Conservation (phyloP, 2,888 invertebrate species). For the Thelaira solivaga region DNA sequence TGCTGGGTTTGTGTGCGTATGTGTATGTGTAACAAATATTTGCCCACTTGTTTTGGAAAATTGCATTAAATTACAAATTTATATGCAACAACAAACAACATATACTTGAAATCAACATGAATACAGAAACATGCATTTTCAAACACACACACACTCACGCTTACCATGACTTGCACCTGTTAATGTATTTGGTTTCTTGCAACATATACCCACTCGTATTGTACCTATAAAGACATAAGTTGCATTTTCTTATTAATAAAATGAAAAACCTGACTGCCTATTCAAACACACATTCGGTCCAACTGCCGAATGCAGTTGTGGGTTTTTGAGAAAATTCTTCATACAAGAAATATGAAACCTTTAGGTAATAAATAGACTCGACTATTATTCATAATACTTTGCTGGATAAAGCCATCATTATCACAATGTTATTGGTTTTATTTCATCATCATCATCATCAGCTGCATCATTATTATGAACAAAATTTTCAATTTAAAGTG, state of each 20-base stretch:
- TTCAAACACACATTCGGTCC: neutral
- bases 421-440: conserved; percentile 38
- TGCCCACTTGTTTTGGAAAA: conserved; percentile 62
- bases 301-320: neutral
- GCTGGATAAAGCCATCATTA: conserved; percentile 14
- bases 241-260: conserved; percentile 13
- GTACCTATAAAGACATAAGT: too few species aligned
- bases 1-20: too few species aligned
- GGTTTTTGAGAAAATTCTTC: neutral
- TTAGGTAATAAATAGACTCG: conserved; percentile 43
- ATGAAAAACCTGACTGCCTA: too few species aligned
- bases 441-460: conserved; percentile 16
- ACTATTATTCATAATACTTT: conserved; percentile 3
- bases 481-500: too few species aligned
- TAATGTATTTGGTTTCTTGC: conserved; percentile 14
- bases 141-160: neutral
- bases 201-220: neutral
- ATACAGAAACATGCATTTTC: too few species aligned
- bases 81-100: conserved; percentile 61
- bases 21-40: conserved; percentile 62
- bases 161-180: too few species aligned
- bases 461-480: neutral
- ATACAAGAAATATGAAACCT: conserved; percentile 2
- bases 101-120: conserved; percentile 8
- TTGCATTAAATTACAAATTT: conserved; percentile 63